Evolutionary conservation across 2,113 vertebrate genomes (phyloP).

Genomic region (Callionymus lyra): DNA sequence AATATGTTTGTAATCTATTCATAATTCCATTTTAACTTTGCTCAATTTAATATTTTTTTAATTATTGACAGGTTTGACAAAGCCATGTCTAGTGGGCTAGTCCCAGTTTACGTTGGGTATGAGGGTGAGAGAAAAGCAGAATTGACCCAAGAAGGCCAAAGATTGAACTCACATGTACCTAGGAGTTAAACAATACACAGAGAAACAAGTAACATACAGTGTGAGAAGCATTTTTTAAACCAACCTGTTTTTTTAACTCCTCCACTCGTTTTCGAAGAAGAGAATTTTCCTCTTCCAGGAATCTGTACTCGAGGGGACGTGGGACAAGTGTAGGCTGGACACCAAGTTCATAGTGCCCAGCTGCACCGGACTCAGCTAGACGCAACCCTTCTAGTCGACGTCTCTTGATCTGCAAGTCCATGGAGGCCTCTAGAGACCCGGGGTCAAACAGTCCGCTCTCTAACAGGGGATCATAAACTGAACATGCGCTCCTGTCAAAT

Average conservation of each 20-base stretch:
- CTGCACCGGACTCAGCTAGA: constrained; percentile 61
- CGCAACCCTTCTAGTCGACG: constrained; percentile 71
- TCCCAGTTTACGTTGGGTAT: too few relatives aligned
- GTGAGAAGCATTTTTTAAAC: too few relatives aligned
- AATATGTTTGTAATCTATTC: too few relatives aligned
- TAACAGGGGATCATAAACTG: constrained; percentile 64
- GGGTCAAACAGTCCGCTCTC: constrained; percentile 77
- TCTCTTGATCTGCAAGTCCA: constrained; percentile 87
- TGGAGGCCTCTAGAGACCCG: constrained; percentile 73
- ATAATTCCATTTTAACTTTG: too few relatives aligned
- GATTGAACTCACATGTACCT: too few relatives aligned
- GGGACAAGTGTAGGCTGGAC: constrained; percentile 70
- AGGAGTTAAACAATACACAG: too few relatives aligned
- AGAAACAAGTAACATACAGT: too few relatives aligned
- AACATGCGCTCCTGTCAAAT: constrained; percentile 68
- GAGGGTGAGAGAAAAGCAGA: too few relatives aligned
- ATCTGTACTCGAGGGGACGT: constrained; percentile 79
- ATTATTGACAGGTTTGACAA: too few relatives aligned
- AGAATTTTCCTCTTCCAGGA: constrained; percentile 89
- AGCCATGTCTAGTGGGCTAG: too few relatives aligned
- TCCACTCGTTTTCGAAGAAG: constrained; percentile 89
- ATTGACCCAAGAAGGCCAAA: too few relatives aligned
- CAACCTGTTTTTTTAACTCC: constrained; percentile 86
- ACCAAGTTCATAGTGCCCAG: constrained; percentile 83
- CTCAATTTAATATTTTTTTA: too few relatives aligned